A percentile compares a stretch with the other conserved stretches of the same genome.
Conservation (phyloP, 2,113 vertebrate genomes). For the Sturnus vulgaris region DNA sequence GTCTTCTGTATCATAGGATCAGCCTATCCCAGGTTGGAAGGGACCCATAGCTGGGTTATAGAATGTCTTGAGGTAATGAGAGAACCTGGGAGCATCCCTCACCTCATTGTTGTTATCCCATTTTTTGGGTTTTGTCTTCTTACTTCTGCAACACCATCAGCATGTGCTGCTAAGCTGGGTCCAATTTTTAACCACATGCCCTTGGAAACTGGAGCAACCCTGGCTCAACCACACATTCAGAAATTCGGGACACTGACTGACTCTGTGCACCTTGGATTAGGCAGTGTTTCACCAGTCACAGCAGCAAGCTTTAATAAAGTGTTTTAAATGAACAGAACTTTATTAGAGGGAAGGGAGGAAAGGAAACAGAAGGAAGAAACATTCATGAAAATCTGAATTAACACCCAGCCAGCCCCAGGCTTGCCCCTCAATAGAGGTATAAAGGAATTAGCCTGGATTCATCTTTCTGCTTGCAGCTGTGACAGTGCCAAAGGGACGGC, state of each 20-base stretch:
- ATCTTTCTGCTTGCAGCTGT: neutral
- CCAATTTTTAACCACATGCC: fast-evolving
- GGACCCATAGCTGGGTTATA: neutral
- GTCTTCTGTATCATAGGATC: neutral
- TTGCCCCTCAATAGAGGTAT: neutral
- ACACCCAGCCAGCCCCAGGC: neutral
- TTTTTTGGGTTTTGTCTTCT: neutral
- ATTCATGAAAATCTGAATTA: neutral
- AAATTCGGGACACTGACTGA: neutral
- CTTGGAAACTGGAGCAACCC: neutral
- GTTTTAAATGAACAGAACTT: neutral
- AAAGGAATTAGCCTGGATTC: neutral
- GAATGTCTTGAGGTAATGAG: neutral
- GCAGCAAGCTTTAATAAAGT: neutral
- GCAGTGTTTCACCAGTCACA: neutral
- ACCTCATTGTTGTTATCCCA: neutral
- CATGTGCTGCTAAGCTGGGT: neutral
- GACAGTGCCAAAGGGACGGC: fast-evolving
- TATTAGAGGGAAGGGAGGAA: neutral
- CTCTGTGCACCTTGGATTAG: neutral
- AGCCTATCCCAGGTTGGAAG: neutral
- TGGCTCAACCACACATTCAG: neutral
- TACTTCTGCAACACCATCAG: neutral
- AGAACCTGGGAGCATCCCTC: neutral
- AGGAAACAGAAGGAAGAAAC: neutral